phyloP scores from a whole-genome alignment of 2,888 invertebrate genomes.

The Erebia epiphron region DNA sequence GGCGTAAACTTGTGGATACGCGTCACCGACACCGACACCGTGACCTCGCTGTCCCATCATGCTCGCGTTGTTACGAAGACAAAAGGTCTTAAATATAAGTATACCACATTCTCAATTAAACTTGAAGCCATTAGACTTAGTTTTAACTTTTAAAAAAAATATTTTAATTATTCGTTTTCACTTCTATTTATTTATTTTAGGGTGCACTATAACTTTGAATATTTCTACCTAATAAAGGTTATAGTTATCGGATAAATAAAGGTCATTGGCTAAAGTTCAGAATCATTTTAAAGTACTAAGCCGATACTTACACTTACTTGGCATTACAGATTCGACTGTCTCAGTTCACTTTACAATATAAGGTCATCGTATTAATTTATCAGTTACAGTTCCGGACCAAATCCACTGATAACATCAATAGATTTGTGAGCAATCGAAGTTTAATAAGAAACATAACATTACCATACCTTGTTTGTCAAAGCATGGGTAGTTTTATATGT shows the following conservation, averaged over 20 bases:
- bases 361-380: conserved; percentile 41
- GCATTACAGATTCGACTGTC: conserved; percentile 21
- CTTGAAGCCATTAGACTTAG: too few relatives aligned
- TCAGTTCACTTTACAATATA: conserved; percentile 24
- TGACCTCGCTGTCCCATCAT: too few relatives aligned
- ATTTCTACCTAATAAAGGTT: too few relatives aligned
- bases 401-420: conserved; percentile 15
- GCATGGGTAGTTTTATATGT: not conserved
- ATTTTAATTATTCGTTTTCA: too few relatives aligned
- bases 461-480: not conserved
- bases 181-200: too few relatives aligned
- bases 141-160: too few relatives aligned
- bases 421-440: not conserved
- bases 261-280: conserved; percentile 9
- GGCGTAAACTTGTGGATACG: too few relatives aligned
- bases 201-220: too few relatives aligned
- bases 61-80: too few relatives aligned
- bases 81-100: too few relatives aligned
- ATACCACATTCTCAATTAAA: too few relatives aligned
- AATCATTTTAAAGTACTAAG: not conserved
- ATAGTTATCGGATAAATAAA: not conserved
- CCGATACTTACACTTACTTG: conserved; percentile 1
- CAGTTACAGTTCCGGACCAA: conserved; percentile 14
- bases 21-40: too few relatives aligned
- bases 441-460: not conserved